A percentile compares a stretch with the other conserved stretches of the same genome.
Conservation (phyloP, 2,888 invertebrate species). For the Pseudococcus longispinus region DNA sequence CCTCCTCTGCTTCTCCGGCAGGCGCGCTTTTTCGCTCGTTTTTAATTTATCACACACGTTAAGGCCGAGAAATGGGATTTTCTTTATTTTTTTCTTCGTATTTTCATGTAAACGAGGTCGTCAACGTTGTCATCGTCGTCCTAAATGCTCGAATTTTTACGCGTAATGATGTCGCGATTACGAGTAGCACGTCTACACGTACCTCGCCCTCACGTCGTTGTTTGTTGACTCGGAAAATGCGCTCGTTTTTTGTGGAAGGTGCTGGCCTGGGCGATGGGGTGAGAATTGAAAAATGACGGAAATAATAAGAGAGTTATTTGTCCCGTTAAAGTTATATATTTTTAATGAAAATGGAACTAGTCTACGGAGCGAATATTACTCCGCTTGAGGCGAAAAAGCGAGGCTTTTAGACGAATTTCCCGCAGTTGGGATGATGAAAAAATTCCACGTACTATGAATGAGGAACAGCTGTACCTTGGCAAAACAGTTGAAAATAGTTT, state of each 20-base stretch:
- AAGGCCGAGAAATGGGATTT: not conserved
- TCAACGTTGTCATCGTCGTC: not conserved
- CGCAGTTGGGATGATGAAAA: no score
- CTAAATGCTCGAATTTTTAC: not conserved
- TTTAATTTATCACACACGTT: conserved; percentile 16
- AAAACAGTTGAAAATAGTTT: no score
- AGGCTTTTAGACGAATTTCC: not conserved
- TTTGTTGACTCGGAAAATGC: not conserved
- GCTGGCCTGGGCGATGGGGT: not conserved
- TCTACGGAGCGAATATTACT: not conserved
- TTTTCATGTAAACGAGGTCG: not conserved
- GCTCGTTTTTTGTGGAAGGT: not conserved
- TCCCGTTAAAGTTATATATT: not conserved
- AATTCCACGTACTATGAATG: no score
- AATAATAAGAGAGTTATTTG: not conserved
- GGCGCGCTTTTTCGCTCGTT: not conserved
- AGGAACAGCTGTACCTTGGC: no score
- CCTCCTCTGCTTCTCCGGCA: not conserved
- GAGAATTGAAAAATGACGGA: not conserved
- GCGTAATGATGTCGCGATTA: not conserved
- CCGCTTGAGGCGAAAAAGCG: not conserved
- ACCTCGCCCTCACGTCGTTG: not conserved
- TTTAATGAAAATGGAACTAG: not conserved
- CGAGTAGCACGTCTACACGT: not conserved
- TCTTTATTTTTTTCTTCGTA: not conserved